Conservation (phyloP, 2,113 vertebrate species). For the Pseudorectes ferrugineus region DNA sequence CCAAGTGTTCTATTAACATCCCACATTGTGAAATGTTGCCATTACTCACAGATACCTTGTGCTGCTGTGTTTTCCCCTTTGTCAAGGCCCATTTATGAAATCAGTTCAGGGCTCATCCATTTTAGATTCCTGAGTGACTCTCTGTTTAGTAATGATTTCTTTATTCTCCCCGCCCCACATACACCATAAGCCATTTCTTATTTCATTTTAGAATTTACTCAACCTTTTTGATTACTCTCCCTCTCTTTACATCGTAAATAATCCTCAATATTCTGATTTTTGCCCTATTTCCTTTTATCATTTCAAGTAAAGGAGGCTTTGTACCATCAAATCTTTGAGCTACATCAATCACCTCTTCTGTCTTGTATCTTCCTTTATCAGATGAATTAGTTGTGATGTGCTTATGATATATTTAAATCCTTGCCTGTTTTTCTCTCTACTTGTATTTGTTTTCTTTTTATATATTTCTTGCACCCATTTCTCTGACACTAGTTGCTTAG, state of each 20-base stretch:
- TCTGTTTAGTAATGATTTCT: not conserved
- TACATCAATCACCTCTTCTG: constrained; percentile 32
- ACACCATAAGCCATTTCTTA: not conserved
- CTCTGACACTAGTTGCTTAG: not conserved
- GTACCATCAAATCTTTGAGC: constrained; percentile 32
- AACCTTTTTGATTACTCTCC: constrained; percentile 12
- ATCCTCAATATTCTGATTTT: constrained; percentile 28
- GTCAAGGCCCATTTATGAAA: constrained; percentile 44
- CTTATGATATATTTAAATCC: constrained; percentile 40
- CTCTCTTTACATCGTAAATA: not conserved
- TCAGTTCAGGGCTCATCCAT: constrained; percentile 36
- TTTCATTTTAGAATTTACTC: not conserved
- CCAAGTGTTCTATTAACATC: constrained; percentile 1
- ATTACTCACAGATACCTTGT: constrained; percentile 28
- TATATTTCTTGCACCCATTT: not conserved
- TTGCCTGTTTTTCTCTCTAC: not conserved
- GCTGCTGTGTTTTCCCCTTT: not conserved
- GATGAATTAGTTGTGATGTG: constrained; percentile 28
- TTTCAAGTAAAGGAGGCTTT: constrained; percentile 1
- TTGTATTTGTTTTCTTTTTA: not conserved
- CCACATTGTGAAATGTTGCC: not conserved
- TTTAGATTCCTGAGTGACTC: constrained; percentile 33
- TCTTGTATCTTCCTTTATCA: not conserved
- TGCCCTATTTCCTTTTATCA: constrained; percentile 30
- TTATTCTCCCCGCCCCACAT: not conserved